phyloP scores from a whole-genome alignment of 1,140 invertebrate species.

The Penaeus japonicus region DNA sequence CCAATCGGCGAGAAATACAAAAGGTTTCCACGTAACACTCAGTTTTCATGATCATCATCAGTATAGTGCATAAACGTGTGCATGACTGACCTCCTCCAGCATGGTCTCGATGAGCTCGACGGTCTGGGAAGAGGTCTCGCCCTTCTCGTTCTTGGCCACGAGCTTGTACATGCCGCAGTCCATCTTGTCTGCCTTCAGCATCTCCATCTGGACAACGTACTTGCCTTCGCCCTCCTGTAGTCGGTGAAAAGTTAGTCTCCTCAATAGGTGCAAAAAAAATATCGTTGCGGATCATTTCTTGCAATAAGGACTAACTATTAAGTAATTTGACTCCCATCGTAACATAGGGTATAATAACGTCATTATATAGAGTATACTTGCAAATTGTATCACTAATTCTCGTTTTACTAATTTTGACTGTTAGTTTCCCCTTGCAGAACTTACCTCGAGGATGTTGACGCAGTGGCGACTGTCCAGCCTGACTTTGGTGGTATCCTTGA shows the following conservation, averaged over 20 bases:
- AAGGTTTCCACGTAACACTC: background rate
- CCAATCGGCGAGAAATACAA: no score
- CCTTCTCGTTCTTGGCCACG: conserved; percentile 91
- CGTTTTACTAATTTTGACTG: background rate
- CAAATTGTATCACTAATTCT: background rate
- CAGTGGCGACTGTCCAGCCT: conserved; percentile 78
- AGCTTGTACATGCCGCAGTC: conserved; percentile 92
- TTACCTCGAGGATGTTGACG: conserved; percentile 77
- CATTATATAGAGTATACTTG: no score
- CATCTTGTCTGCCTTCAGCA: conserved; percentile 76
- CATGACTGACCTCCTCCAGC: conserved; percentile 71
- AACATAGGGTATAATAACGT: no score
- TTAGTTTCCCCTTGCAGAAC: background rate
- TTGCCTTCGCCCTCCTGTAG: conserved; percentile 69
- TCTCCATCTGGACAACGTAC: conserved; percentile 87
- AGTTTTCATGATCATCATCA: background rate
- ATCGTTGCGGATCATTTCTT: no score
- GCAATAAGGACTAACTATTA: no score
- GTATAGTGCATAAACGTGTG: conserved; percentile 70
- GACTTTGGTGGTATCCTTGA: conserved; percentile 81
- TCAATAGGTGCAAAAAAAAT: no score
- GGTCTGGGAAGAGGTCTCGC: conserved; percentile 87
- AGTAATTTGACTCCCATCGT: no score
- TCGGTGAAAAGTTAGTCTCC: no score
- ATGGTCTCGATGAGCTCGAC: conserved; percentile 79